Conservation (phyloP, 2,113 vertebrate genomes). For the Ictalurus furcatus region DNA sequence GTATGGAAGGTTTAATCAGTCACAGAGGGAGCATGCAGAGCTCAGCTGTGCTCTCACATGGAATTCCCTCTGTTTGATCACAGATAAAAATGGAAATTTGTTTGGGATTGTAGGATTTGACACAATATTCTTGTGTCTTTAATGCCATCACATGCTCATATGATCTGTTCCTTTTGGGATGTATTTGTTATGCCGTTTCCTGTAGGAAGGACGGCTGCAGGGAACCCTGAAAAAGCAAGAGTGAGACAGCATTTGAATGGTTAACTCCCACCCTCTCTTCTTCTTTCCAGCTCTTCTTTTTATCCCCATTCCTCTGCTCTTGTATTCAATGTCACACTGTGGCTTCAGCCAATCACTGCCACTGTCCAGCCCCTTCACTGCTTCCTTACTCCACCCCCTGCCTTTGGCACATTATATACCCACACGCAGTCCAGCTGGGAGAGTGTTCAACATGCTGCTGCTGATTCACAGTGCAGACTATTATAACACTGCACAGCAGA, state of each 20-base stretch:
- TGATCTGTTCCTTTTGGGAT: background rate
- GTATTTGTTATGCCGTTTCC: slow-evolving; percentile 22
- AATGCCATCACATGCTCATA: background rate
- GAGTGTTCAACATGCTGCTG: slow-evolving; percentile 72
- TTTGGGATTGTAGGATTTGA: background rate
- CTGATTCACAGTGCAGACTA: slow-evolving; percentile 59
- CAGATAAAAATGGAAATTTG: background rate
- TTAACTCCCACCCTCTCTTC: slow-evolving; percentile 61
- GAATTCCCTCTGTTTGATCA: background rate
- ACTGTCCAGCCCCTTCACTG: slow-evolving; percentile 26
- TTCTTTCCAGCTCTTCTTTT: slow-evolving; percentile 58
- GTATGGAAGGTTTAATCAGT: slow-evolving; percentile 21
- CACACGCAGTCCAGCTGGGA: slow-evolving; percentile 54
- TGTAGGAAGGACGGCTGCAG: slow-evolving; percentile 8
- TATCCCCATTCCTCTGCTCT: slow-evolving; percentile 49
- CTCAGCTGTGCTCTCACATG: slow-evolving; percentile 39
- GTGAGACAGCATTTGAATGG: slow-evolving; percentile 47
- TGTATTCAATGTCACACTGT: slow-evolving; percentile 66
- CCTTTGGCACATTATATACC: slow-evolving; percentile 58
- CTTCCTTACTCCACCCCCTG: slow-evolving; percentile 49
- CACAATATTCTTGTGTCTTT: background rate
- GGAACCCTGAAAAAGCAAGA: slow-evolving; percentile 19
- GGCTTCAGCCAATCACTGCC: slow-evolving; percentile 55
- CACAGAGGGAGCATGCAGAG: slow-evolving; percentile 29
- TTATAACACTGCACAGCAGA: slow-evolving; percentile 56